These are phyloP conservation scores for Ptilodon capucinus DNA, from an alignment of 2,888 invertebrate species.

Conservation along the genomic window DNA sequence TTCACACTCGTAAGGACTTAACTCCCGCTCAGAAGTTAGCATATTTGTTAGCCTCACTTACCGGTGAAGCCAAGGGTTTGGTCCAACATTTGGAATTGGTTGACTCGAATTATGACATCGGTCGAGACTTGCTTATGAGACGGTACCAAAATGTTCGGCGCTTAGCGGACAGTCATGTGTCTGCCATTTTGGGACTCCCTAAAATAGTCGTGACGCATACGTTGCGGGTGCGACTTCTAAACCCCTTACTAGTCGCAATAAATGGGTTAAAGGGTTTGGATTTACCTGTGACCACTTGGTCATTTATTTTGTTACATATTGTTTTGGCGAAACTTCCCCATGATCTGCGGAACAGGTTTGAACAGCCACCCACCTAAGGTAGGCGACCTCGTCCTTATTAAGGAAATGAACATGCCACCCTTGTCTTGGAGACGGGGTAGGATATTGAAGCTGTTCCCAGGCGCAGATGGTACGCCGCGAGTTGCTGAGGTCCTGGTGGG, in stretches of 20 bases:
- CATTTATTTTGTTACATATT: neutral
- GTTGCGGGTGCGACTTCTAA: neutral
- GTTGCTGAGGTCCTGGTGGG: no score
- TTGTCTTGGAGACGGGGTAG: no score
- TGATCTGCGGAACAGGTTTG: neutral
- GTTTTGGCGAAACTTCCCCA: neutral
- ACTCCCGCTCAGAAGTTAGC: neutral
- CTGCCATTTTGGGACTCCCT: neutral
- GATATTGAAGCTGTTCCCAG: no score
- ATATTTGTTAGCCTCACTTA: neutral
- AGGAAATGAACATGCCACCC: no score
- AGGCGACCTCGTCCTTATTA: no score
- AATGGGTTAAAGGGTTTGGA: neutral
- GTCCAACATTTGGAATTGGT: neutral
- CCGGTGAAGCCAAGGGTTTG: neutral
- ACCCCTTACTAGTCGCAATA: neutral
- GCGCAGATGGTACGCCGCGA: no score
- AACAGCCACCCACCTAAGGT: no score
- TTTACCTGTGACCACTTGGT: neutral
- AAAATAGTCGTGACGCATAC: neutral
- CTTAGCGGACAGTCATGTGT: neutral
- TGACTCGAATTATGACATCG: neutral
- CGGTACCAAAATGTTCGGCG: neutral
- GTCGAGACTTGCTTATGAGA: neutral
- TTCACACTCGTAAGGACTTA: neutral